phyloP scores from a whole-genome alignment of 2,113 vertebrate genomes.

The Junco hyemalis region DNA sequence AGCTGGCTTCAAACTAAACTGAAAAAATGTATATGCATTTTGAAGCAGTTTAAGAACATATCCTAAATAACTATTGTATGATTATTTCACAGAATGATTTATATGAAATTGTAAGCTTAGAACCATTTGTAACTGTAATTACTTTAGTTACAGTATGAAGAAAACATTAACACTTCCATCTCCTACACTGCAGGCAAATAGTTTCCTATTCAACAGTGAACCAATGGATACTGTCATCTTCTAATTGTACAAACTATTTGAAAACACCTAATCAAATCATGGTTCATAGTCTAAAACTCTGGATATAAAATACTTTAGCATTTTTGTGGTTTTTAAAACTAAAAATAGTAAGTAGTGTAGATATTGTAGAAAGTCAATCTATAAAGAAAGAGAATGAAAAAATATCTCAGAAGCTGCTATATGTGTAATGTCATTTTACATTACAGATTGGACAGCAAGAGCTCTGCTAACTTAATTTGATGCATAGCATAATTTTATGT shows the following conservation, averaged over 20 bases:
- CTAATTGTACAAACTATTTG: not conserved
- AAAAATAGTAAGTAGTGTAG: not conserved
- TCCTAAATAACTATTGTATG: constrained; percentile 60
- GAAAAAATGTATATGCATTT: constrained; percentile 67
- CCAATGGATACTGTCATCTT: not conserved
- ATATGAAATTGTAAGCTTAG: constrained; percentile 21
- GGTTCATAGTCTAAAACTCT: not conserved
- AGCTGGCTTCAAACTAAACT: constrained; percentile 71
- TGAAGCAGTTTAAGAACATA: constrained; percentile 67
- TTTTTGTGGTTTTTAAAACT: not conserved
- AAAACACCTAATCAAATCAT: not conserved
- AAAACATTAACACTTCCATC: not conserved
- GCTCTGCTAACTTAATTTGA: not conserved
- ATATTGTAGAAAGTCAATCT: not conserved
- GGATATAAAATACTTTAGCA: not conserved
- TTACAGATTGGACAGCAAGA: not conserved
- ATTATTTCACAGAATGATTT: constrained; percentile 39
- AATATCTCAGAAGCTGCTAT: not conserved
- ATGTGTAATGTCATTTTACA: not conserved
- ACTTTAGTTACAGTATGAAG: not conserved
- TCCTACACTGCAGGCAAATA: not conserved
- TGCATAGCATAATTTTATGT: not conserved
- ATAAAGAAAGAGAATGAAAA: not conserved
- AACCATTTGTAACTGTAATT: constrained; percentile 35
- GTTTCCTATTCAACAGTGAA: not conserved